These are phyloP conservation scores for Sphaeramia orbicularis DNA, from an alignment of 2,797 vertebrate genomes.

Conservation along the genomic window DNA sequence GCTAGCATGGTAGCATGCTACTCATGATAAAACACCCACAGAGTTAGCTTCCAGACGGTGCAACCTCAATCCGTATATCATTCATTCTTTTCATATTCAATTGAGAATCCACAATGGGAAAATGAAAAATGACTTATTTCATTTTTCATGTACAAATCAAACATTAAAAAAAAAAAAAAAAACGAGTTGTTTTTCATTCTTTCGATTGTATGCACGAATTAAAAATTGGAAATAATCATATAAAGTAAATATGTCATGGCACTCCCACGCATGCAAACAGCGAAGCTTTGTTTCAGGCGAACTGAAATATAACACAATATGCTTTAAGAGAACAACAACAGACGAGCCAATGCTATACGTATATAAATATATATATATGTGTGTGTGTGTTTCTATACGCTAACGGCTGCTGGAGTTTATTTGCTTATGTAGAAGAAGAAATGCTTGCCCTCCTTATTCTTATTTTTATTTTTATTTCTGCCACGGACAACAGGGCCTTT, in stretches of 20 bases:
- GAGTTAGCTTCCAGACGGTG: no score
- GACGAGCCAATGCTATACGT: slow-evolving; percentile 28
- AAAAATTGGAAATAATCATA: no score
- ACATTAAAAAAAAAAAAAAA: no score
- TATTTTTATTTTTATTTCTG: background rate
- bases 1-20: no score
- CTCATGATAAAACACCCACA: no score
- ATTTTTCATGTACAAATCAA: no score
- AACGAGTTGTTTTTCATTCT: no score
- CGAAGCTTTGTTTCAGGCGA: slow-evolving; percentile 49
- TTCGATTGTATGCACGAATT: no score
- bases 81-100: no score
- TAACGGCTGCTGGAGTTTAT: slow-evolving; percentile 1
- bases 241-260: slow-evolving; percentile 30
- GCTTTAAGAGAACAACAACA: slow-evolving; percentile 41
- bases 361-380: background rate
- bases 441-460: slow-evolving; percentile 19
- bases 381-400: background rate
- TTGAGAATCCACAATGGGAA: no score
- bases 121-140: no score
- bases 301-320: slow-evolving; percentile 58
- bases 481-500: slow-evolving; percentile 29
- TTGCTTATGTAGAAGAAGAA: slow-evolving; percentile 17
- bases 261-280: slow-evolving; percentile 54
- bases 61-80: no score